Evolutionary conservation across 1,140 invertebrate genomes (phyloP).

Genomic region (Hermetia illucens): DNA sequence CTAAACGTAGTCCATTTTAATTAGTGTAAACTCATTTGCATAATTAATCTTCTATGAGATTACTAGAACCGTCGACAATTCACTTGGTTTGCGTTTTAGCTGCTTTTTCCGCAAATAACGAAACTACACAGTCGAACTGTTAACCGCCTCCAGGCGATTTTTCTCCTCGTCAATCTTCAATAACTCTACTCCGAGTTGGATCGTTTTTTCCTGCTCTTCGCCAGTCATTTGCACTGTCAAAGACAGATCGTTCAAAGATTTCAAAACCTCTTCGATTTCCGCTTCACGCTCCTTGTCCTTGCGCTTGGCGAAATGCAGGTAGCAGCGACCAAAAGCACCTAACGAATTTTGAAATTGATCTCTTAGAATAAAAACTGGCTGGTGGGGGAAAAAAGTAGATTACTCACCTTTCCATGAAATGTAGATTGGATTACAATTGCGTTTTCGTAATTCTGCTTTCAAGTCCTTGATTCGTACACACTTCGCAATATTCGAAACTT

Average conservation of each 20-base stretch:
- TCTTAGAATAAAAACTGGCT: neutral
- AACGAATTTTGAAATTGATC: neutral
- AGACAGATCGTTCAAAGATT: slow-evolving; percentile 36
- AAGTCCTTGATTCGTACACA: slow-evolving; percentile 42
- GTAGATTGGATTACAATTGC: slow-evolving; percentile 41
- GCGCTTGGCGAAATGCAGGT: slow-evolving; percentile 42
- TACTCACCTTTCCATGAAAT: slow-evolving; percentile 39
- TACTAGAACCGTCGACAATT: too few relatives aligned
- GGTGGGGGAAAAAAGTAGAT: neutral
- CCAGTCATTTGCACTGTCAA: slow-evolving; percentile 24
- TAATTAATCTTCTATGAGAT: too few relatives aligned
- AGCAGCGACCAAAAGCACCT: slow-evolving; percentile 41
- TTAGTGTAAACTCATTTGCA: too few relatives aligned
- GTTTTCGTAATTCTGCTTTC: slow-evolving; percentile 39
- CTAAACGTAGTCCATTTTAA: too few relatives aligned
- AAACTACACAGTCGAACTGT: slow-evolving; percentile 9
- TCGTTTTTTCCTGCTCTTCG: slow-evolving; percentile 22
- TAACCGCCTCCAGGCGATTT: slow-evolving; percentile 9
- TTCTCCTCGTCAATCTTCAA: slow-evolving; percentile 15
- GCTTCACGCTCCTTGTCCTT: slow-evolving; percentile 27
- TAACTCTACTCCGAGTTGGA: slow-evolving; percentile 22
- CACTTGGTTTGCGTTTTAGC: too few relatives aligned
- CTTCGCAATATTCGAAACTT: slow-evolving; percentile 40
- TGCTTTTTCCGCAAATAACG: too few relatives aligned
- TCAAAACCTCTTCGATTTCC: slow-evolving; percentile 38